Evolutionary conservation across 2,113 vertebrate species (phyloP), one percentile per base, ranked within the genome.

Genomic region (Gnathonemus echidnorhynchus): DNA sequence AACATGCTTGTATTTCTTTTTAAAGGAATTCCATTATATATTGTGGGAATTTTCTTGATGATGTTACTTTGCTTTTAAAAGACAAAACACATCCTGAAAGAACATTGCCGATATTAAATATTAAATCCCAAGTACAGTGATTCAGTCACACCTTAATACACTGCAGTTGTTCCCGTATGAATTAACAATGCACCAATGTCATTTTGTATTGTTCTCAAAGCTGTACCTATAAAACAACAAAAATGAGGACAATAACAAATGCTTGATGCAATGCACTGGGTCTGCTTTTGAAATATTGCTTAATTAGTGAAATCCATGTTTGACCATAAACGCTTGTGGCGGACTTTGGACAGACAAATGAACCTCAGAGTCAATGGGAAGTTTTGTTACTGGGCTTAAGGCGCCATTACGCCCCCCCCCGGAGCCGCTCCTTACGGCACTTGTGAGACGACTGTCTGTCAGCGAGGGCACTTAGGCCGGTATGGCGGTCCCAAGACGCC

Each of bases 211-310:
- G 83, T 85, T 80, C 74, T 42, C 35, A 39, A 39, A 80, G 35
- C 74, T 80, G 35, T 42, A 80, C 31, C 74, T 80, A 42, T 42
- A 80, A 42, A 80, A 42, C 74, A 77, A 80, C 74, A 42, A 42
- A 35, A 39, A 80, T 42, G 74, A 80, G 35, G 31, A 80, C 74
- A 80, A 42, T 77, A 42, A 77, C 0, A 5, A 77, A 77, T 80
- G 74, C 17, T 42, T 42, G 74, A 80, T 17, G 19, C 17, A 39
- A 42, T 19, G 35, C 74, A 80, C 74, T 39, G 15, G 70, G 74
- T 80, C 74, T 42, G 74, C 35, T 17, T 80, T 80, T 80, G 74
- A 80, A 80, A 80, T 80, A 80, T 80, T 80, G 74, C 74, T 42
- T 42, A 80, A 42, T 80, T 80, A 80, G 74, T 80, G 74, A 42